Base-by-base conservation (phyloP, 1,140 invertebrate genomes). In the Caenorhabditis latens region DNA sequence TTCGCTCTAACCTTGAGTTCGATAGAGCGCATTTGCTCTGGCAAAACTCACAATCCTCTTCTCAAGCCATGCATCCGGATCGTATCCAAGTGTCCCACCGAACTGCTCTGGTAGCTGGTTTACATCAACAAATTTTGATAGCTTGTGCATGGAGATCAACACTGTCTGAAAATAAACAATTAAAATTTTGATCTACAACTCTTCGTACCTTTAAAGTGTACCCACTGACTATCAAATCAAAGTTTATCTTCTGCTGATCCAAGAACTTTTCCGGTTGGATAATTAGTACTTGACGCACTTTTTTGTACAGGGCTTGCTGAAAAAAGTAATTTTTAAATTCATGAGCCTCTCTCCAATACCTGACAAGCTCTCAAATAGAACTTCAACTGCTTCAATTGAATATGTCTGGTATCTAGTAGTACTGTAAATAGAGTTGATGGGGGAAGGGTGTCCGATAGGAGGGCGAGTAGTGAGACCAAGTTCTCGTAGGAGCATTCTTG, bases 211-310 rank as follows among this genome's bases (percentile, higher is more conserved):
- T 88, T 21, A 85, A 88, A 46, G 57, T 55, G 42, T 75, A 79
- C n/a, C 83, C 87, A 48, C 63, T 48, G 16, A 88, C 21, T 19
- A 88, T 61, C 53, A 88, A 58, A 82, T 88, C 87, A 16, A 88
- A 57, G 42, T 85, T 88, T 13, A 88, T 85, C 57, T 88, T 88
- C 67, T 88, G 87, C 55, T 88, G 87, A 40, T 88, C 84, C 7
- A 88, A 65, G 32, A 88, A 88, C 42, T 88, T 88, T 21, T 88
- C 87, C 50, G 87, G 87, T 55, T 88, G 87, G 24, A 88, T 67
- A 32, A 88, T 88, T n/a, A 88, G 16, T 16, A 55, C 75, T n/a
- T 79, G 53, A 32, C 87, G 84, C n/a, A 88, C 57, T 40, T 85
- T 84, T 50, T 85, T 84, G 84, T 88, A 88, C 48, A 88, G 58